Conservation (phyloP, 1,140 invertebrate species). For the Venustaconcha ellipsiformis region DNA sequence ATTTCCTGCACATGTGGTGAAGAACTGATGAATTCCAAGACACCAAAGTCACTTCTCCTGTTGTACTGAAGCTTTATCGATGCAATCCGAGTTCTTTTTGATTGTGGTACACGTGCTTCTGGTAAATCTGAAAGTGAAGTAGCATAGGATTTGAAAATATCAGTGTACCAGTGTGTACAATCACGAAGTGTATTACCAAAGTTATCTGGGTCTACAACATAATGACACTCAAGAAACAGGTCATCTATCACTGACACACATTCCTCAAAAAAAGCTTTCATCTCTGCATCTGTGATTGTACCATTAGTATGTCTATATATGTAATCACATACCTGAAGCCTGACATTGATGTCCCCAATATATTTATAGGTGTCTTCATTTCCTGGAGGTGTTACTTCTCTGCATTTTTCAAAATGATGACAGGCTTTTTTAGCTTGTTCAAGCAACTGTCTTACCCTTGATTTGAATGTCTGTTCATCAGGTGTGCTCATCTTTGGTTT, state of each 20-base stretch:
- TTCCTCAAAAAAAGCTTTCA: conserved; percentile 18
- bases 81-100: conserved; percentile 25
- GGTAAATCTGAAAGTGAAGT: not conserved
- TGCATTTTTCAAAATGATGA: conserved; percentile 31
- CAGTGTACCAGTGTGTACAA: conserved; percentile 15
- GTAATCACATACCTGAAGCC: conserved; percentile 33
- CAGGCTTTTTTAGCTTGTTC: conserved; percentile 24
- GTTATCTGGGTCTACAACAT: conserved; percentile 13
- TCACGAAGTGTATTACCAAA: conserved; percentile 11
- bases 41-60: not conserved
- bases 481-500: conserved; percentile 5
- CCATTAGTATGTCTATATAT: conserved; percentile 14
- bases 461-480: conserved; percentile 7
- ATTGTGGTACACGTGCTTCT: conserved; percentile 7
- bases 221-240: conserved; percentile 32
- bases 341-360: conserved; percentile 31
- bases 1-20: conserved; percentile 27
- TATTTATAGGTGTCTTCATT: conserved; percentile 22
- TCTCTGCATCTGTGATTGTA: not conserved
- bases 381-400: conserved; percentile 23
- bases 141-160: conserved; percentile 18
- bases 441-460: conserved; percentile 9
- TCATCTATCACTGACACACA: conserved; percentile 18
- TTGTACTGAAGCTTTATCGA: conserved; percentile 21
- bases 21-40: conserved; percentile 23